These are phyloP conservation scores for Phymorhynchus buccinoides DNA, from an alignment of 1,140 invertebrate species.

Conservation along the genomic window DNA sequence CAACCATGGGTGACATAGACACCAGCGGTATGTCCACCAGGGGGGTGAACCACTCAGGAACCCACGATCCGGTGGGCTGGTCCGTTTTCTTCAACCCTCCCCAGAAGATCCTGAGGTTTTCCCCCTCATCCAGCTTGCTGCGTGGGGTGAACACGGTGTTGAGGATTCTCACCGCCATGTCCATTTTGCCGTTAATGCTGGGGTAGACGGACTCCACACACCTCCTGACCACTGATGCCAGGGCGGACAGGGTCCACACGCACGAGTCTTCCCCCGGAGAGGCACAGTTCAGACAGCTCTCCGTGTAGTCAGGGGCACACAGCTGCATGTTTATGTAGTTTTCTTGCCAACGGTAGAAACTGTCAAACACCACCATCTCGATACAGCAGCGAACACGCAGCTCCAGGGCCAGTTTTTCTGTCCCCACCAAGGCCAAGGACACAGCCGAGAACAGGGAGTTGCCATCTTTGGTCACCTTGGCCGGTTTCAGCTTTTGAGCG, in stretches of 20 bases:
- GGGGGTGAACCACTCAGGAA: slow-evolving; percentile 30
- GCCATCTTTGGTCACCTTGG: slow-evolving; percentile 36
- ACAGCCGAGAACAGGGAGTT: slow-evolving; percentile 49
- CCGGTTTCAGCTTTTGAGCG: neutral
- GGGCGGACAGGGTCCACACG: slow-evolving; percentile 27
- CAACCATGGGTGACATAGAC: neutral
- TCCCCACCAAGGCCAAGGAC: slow-evolving; percentile 39
- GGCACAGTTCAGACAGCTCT: slow-evolving; percentile 35
- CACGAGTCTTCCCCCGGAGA: slow-evolving; percentile 27
- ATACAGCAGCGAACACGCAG: slow-evolving; percentile 48
- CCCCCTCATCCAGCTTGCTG: neutral
- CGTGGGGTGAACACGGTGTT: slow-evolving; percentile 19
- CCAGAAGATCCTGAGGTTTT: slow-evolving; percentile 33
- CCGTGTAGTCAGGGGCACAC: slow-evolving; percentile 32
- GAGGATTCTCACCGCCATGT: neutral
- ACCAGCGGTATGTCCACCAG: slow-evolving; percentile 14
- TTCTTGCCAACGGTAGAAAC: slow-evolving; percentile 32
- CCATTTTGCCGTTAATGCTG: slow-evolving; percentile 1
- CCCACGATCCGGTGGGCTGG: neutral
- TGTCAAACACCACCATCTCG: slow-evolving; percentile 33
- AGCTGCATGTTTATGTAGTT: neutral
- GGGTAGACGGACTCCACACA: slow-evolving; percentile 24
- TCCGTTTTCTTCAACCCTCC: neutral
- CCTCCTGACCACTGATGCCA: slow-evolving; percentile 15
- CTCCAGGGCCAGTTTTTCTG: slow-evolving; percentile 36